Evolutionary conservation across 2,797 vertebrate species (phyloP).

Genomic region (Ataeniobius toweri): DNA sequence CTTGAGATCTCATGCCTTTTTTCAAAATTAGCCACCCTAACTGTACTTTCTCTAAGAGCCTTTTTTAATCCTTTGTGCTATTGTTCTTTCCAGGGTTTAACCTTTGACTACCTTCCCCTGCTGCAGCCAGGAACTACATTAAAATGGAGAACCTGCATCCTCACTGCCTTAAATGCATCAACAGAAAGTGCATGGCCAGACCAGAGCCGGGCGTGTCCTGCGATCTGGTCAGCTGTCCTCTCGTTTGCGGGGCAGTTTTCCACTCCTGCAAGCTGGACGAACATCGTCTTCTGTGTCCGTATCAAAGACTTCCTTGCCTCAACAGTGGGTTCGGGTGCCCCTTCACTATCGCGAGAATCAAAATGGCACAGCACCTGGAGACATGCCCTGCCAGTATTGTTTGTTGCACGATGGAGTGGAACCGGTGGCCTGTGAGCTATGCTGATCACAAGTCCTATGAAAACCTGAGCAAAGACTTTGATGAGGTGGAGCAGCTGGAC

Average conservation of each 20-base stretch:
- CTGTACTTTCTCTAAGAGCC: too few species aligned
- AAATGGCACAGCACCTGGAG: slow-evolving; percentile 92
- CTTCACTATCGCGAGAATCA: slow-evolving; percentile 88
- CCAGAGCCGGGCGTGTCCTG: slow-evolving; percentile 91
- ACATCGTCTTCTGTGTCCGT: slow-evolving; percentile 92
- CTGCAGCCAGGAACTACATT: slow-evolving; percentile 9
- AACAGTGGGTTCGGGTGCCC: slow-evolving; percentile 96
- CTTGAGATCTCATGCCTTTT: neutral
- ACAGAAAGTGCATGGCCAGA: slow-evolving; percentile 94
- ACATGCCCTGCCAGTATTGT: slow-evolving; percentile 95
- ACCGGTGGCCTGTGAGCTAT: slow-evolving; percentile 98
- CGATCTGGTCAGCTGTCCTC: slow-evolving; percentile 91
- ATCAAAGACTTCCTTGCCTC: slow-evolving; percentile 93
- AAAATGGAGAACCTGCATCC: slow-evolving; percentile 89
- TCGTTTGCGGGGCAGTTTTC: slow-evolving; percentile 96
- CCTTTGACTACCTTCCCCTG: slow-evolving; percentile 3
- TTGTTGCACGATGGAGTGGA: slow-evolving; percentile 99
- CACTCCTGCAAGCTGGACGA: slow-evolving; percentile 94
- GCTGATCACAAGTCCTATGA: slow-evolving; percentile 96
- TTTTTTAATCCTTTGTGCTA: neutral
- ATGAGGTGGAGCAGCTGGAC: slow-evolving; percentile 96
- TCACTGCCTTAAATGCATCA: slow-evolving; percentile 96
- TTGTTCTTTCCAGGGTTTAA: slow-evolving; percentile 61
- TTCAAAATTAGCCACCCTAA: too few species aligned
- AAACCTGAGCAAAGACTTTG: slow-evolving; percentile 95